phyloP scores from a whole-genome alignment of 2,797 vertebrate genomes.

The Cynodonichthys magdalenae region DNA sequence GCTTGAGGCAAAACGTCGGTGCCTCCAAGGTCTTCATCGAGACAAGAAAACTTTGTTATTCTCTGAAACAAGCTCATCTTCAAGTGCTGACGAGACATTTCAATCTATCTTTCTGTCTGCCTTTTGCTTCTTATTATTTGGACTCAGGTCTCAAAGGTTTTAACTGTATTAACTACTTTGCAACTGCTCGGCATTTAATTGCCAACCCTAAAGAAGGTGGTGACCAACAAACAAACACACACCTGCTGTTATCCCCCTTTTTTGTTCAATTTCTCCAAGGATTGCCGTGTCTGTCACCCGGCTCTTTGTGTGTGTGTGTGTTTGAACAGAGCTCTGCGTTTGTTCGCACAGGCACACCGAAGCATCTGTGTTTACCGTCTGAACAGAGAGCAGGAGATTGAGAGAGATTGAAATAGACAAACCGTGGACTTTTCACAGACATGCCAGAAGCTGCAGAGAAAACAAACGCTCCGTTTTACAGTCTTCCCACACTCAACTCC shows the following conservation, averaged over 20 bases:
- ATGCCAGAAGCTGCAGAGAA: conserved; percentile 65
- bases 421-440: conserved; percentile 58
- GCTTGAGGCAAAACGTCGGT: conserved; percentile 59
- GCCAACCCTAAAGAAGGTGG: conserved; percentile 15
- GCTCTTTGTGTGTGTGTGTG: conserved; percentile 33
- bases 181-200: conserved; percentile 55
- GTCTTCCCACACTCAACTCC: conserved; percentile 42
- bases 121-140: conserved; percentile 23
- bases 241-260: conserved; percentile 37
- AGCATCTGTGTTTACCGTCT: conserved; percentile 75
- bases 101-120: conserved; percentile 49
- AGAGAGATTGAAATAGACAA: conserved; percentile 56
- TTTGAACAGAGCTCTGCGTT: conserved; percentile 62
- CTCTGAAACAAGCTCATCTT: conserved; percentile 60
- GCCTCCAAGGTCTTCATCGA: conserved; percentile 59
- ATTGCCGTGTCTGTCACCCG: conserved; percentile 39
- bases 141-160: conserved; percentile 39
- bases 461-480: conserved; percentile 66
- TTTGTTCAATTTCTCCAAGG: conserved; percentile 51
- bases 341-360: conserved; percentile 63
- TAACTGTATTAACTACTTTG: conserved; percentile 43
- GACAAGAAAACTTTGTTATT: conserved; percentile 55
- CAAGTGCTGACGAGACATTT: conserved; percentile 63
- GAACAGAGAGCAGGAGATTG: conserved; percentile 49
- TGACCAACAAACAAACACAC: conserved; percentile 1